A percentile compares a stretch with the other conserved stretches of the same genome.
Evolutionary conservation across 2,888 invertebrate genomes (phyloP).

Genomic region (Disparrhopalites patrizii): DNA sequence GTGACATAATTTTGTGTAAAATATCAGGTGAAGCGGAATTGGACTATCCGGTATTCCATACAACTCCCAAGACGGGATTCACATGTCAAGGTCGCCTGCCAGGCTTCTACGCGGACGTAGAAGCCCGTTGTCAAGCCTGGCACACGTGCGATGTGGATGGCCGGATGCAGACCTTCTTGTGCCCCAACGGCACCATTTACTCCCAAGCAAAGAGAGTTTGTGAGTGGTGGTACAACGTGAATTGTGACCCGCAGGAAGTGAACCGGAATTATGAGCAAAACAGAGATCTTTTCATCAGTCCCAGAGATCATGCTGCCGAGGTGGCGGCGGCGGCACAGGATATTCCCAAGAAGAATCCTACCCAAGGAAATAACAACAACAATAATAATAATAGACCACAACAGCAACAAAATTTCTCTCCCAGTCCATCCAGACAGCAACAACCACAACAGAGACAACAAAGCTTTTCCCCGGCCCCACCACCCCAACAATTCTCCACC

Average conservation of each 20-base stretch:
- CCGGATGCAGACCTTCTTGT: slow-evolving; percentile 46
- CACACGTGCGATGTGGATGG: slow-evolving; percentile 45
- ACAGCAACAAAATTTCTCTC: neutral
- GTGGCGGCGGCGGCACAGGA: slow-evolving; percentile 21
- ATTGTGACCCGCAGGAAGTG: slow-evolving; percentile 42
- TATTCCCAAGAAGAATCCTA: slow-evolving; percentile 10
- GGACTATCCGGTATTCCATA: slow-evolving; percentile 44
- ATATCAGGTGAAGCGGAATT: slow-evolving; percentile 40
- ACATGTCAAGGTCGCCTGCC: slow-evolving; percentile 30
- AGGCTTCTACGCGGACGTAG: slow-evolving; percentile 43
- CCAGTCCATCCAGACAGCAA: slow-evolving; percentile 4
- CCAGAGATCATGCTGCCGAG: slow-evolving; percentile 23
- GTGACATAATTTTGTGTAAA: too few species aligned
- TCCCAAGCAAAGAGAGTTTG: slow-evolving; percentile 46
- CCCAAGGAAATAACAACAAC: neutral
- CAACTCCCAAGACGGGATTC: slow-evolving; percentile 43
- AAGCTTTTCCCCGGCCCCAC: neutral
- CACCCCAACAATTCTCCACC: neutral
- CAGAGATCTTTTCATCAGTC: slow-evolving; percentile 42
- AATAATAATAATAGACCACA: neutral
- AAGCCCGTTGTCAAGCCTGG: slow-evolving; percentile 47
- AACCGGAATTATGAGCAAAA: slow-evolving; percentile 40
- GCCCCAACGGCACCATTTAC: slow-evolving; percentile 48
- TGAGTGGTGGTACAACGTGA: slow-evolving; percentile 45
- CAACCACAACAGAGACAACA: neutral